Evolutionary conservation across 2,888 invertebrate species (phyloP), one percentile per base, ranked within the genome.

Genomic region (Mayetiola destructor): DNA sequence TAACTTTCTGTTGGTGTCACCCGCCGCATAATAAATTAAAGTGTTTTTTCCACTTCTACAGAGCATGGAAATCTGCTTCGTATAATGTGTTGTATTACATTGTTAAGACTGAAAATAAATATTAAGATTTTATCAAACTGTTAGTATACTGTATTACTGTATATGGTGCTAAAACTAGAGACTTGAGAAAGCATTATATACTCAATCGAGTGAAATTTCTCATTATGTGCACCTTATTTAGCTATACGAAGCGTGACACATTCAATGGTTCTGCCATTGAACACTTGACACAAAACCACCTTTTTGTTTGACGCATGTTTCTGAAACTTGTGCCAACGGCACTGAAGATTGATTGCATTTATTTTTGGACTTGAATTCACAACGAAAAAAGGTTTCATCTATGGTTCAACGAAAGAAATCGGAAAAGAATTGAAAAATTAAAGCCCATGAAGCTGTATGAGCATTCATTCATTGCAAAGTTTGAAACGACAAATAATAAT

Each of bases 201-300:
- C 27, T 48, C 48, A 48, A 48, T 48, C 48, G 27, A 48, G 27
- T 48, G 23, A 48, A 48, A 48, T 48, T 27, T 48, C 48, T 48
- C 48, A 48, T 48, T 48, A 48, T 48, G 48, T 48, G 48, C 48
- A 48, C 48, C 48, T 48, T 48, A 27, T 23, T 48, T 27, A 48
- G 27, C 27, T 27, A n/a, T 48, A 5, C 48, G 48, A 48, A 48
- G 48, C 48, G 48, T 48, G 48, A 48, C 48, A 27, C 27, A 48
- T 48, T 48, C 27, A 27, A 48, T 27, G 48, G 27, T n/a, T 27
- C 23, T 48, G 27, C 48, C 48, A 48, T n/a, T 5, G n/a, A 48
- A 48, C 23, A 27, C 9, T 48, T 48, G 14, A 3, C 27, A 27
- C n/a, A 48, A 48, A 27, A 48, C 27, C 48, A 48, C 48, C 48